Conservation (phyloP, 37 sponge, comb jelly and placozoan genomes). For the Bolinopsis microptera region DNA sequence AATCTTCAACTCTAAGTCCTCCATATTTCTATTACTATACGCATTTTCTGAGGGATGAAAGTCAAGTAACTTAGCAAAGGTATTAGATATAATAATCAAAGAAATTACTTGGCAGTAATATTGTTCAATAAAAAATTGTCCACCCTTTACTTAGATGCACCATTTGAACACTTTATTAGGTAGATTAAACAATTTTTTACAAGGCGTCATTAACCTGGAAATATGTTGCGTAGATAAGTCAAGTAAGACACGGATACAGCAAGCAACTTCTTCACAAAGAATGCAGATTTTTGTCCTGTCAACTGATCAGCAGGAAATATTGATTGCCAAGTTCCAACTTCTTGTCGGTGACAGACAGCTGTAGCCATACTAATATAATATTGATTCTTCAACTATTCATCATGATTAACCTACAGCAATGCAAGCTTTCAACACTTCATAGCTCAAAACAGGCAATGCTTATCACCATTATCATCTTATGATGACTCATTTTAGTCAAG, state of each 20-base stretch:
- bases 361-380: slow-evolving; percentile 49
- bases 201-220: slow-evolving; percentile 2
- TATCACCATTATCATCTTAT: too few relatives aligned
- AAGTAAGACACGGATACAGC: slow-evolving; percentile 79
- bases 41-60: slow-evolving; percentile 78
- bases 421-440: too few relatives aligned
- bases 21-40: slow-evolving; percentile 85
- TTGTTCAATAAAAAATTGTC: background rate
- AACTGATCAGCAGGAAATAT: slow-evolving; percentile 89
- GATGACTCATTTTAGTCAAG: too few relatives aligned
- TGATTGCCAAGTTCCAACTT: slow-evolving; percentile 75
- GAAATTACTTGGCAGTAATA: background rate
- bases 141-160: too few relatives aligned
- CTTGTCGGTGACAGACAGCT: slow-evolving; percentile 59
- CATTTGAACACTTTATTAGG: too few relatives aligned
- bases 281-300: slow-evolving; percentile 86
- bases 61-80: too few relatives aligned
- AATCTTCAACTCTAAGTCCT: slow-evolving; percentile 90
- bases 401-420: too few relatives aligned
- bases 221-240: slow-evolving; percentile 55
- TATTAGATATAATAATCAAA: too few relatives aligned
- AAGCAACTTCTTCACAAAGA: slow-evolving; percentile 95
- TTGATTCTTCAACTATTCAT: too few relatives aligned
- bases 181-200: too few relatives aligned
- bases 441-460: too few relatives aligned